Evolutionary conservation across 2,797 vertebrate species (phyloP).

Genomic region (Muraenolepis orangiensis): DNA sequence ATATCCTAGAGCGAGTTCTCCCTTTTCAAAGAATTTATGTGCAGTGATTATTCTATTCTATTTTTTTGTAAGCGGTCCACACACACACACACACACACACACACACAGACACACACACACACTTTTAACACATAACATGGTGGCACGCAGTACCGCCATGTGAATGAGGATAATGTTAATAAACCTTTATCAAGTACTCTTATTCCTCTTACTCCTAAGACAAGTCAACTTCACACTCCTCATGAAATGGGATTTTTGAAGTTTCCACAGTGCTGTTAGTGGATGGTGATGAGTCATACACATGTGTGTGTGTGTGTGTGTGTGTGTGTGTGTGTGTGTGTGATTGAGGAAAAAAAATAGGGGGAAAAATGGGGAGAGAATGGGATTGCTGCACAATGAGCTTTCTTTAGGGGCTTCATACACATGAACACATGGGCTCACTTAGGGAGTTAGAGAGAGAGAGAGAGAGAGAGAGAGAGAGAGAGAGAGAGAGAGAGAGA

Average conservation of each 20-base stretch:
- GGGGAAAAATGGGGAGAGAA: slow-evolving; percentile 17
- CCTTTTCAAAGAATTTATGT: slow-evolving; percentile 45
- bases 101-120: too few species aligned
- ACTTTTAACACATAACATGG: too few species aligned
- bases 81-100: too few species aligned
- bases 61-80: slow-evolving; percentile 5
- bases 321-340: slow-evolving; percentile 50
- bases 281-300: slow-evolving; percentile 58
- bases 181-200: too few species aligned
- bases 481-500: slow-evolving; percentile 48
- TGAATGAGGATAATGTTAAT: not conserved
- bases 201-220: too few species aligned
- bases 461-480: slow-evolving; percentile 49
- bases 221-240: too few species aligned
- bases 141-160: not conserved
- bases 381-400: slow-evolving; percentile 66
- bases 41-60: too few species aligned
- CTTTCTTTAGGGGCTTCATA: slow-evolving; percentile 75
- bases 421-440: slow-evolving; percentile 78
- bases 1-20: slow-evolving; percentile 26
- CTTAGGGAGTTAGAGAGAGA: slow-evolving; percentile 50
- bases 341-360: slow-evolving; percentile 50
- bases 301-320: slow-evolving; percentile 54
- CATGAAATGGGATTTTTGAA: too few species aligned
- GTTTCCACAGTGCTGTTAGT: too few species aligned